Evolutionary conservation across 2,797 vertebrate species (phyloP).

Genomic region (Helarctos malayanus): DNA sequence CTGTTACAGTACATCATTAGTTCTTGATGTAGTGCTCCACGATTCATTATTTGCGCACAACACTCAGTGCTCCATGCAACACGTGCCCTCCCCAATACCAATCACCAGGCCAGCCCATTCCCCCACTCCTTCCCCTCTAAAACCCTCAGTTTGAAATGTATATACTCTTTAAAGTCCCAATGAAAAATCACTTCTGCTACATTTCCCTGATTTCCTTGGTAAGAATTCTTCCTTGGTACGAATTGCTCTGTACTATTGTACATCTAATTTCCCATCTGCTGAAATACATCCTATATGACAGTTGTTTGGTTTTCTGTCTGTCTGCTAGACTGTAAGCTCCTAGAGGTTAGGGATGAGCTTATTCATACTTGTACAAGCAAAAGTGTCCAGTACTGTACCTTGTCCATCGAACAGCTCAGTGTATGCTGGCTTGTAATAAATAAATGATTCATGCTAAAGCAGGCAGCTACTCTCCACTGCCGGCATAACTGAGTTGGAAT

Average conservation of each 20-base stretch:
- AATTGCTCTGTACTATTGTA: neutral
- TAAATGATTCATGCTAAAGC: slow-evolving; percentile 29
- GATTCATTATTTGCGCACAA: too few species aligned
- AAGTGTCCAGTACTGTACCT: neutral
- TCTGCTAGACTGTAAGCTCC: neutral
- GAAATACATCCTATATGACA: neutral
- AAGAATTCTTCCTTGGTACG: neutral
- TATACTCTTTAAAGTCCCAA: neutral
- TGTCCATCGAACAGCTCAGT: neutral
- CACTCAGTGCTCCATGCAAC: too few species aligned
- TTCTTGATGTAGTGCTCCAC: too few species aligned
- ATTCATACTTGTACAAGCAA: neutral
- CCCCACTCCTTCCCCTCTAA: too few species aligned
- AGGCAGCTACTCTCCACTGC: slow-evolving; percentile 49
- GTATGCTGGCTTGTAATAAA: slow-evolving; percentile 57
- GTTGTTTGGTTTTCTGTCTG: neutral
- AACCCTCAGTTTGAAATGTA: neutral
- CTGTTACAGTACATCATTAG: too few species aligned
- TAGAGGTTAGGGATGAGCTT: neutral
- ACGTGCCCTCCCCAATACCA: too few species aligned
- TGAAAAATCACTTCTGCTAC: neutral
- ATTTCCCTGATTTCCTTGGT: slow-evolving; percentile 26
- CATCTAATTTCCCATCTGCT: neutral
- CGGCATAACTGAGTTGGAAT: slow-evolving; percentile 75
- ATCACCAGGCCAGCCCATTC: too few species aligned